Base-by-base conservation (phyloP, 1,140 invertebrate genomes). In the Reticulitermes speratus region DNA sequence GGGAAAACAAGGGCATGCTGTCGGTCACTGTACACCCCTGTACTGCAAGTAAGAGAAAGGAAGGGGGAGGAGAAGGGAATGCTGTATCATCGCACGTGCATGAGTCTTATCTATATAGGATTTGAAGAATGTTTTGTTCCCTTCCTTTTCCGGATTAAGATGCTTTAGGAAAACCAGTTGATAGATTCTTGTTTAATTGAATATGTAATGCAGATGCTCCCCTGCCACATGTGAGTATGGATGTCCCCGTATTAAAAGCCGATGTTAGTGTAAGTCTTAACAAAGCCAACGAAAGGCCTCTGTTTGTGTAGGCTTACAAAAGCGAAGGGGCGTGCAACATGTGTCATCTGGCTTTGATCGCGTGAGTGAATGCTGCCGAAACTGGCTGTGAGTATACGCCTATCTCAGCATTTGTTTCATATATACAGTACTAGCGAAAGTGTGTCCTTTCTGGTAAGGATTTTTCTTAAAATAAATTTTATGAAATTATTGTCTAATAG, bases 141-240 rank as follows among this genome's bases (percentile, higher is more conserved):
- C 65, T 75, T 48, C 30, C 83, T 52, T 44, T 25, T 52, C 83
- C 45, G 90, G 90, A 91, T 91, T 91, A 91, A 89, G 89, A 88
- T 89, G 89, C 90, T 90, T 90, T 90, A 88, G 88, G 88, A 90
- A 89, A 89, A 90, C 87, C 90, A 90, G 90, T 44, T 91, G 91
- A 92, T 92, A 91, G 91, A 92, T 92, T 92, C 91, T 92, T 92
- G 91, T 91, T 91, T 92, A 92, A 92, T 92, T 92, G 91, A 92
- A 92, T 92, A 92, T 91, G 90, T 91, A 92, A 91, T 90, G 89
- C 87, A 87, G 65, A 83, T 86, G 88, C 86, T 38, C 23, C 59
- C 38, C 65, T 82, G 25, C 12, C 45, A 69, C 38, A 55, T 86
- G 44, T 16, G 44, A 12, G n/a, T 75, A n/a, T 75, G 65, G 25